A percentile compares a stretch with the other conserved stretches of the same genome.
phyloP scores from a whole-genome alignment of 2,888 invertebrate species.

The Drosophila eohydei region DNA sequence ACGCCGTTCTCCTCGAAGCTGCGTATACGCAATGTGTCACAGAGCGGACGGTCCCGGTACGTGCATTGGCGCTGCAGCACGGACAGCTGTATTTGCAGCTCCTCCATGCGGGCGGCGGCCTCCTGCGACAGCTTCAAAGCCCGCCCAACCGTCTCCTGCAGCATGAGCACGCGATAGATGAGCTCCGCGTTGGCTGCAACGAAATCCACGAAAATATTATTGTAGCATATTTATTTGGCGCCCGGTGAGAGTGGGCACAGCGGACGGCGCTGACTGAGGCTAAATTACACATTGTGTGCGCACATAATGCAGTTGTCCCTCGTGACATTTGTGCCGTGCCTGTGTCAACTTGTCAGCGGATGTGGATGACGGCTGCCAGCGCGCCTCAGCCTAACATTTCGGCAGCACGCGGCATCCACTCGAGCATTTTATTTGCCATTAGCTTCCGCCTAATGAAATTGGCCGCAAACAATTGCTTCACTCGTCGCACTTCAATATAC shows the following conservation, averaged over 20 bases:
- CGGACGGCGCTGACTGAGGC: neutral
- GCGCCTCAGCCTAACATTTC: slow-evolving; percentile 4
- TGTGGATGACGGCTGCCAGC: slow-evolving; percentile 30
- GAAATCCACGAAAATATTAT: slow-evolving; percentile 66
- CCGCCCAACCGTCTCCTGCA: slow-evolving; percentile 84
- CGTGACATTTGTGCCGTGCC: slow-evolving; percentile 35
- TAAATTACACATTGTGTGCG: slow-evolving; percentile 74
- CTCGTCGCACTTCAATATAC: slow-evolving; percentile 31
- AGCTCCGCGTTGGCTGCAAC: slow-evolving; percentile 83
- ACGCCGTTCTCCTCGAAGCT: slow-evolving; percentile 87
- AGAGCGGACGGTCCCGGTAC: slow-evolving; percentile 89
- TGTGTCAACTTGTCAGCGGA: slow-evolving; percentile 53
- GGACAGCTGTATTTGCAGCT: slow-evolving; percentile 85
- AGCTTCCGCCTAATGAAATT: slow-evolving; percentile 63
- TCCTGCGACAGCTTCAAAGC: slow-evolving; percentile 85
- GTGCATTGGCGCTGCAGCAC: slow-evolving; percentile 88
- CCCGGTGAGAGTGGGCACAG: neutral
- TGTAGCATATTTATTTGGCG: slow-evolving; percentile 56
- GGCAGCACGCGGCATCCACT: slow-evolving; percentile 28
- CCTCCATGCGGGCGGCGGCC: slow-evolving; percentile 85
- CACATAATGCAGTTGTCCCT: slow-evolving; percentile 64
- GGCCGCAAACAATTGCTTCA: slow-evolving; percentile 57
- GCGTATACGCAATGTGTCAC: slow-evolving; percentile 90
- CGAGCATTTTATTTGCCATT: slow-evolving; percentile 30
- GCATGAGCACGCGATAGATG: slow-evolving; percentile 84